Conservation (phyloP, 2,888 invertebrate genomes). For the Phragmatobia fuliginosa region DNA sequence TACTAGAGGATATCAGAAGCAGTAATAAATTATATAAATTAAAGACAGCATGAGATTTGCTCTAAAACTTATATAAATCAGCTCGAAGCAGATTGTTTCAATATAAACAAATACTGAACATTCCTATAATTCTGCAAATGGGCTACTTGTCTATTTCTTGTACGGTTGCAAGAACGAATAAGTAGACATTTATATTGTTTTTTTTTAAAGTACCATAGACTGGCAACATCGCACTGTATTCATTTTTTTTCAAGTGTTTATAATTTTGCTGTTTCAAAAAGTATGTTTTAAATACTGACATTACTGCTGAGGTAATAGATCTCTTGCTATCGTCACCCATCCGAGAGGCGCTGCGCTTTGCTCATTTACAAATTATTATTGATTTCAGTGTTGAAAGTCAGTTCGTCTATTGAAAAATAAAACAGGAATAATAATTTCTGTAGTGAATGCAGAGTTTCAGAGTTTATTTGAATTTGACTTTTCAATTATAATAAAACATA, state of each 20-base stretch:
- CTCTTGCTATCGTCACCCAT: too few species aligned
- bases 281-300: background rate
- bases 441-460: background rate
- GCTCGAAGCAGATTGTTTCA: background rate
- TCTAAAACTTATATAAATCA: background rate
- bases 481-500: background rate
- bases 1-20: background rate
- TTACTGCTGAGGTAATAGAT: background rate
- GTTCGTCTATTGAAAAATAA: background rate
- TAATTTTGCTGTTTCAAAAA: constrained; percentile 13
- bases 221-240: constrained; percentile 20
- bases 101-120: background rate
- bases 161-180: constrained; percentile 50
- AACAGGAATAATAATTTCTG: background rate
- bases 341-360: too few species aligned
- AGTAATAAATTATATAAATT: background rate
- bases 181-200: constrained; percentile 48
- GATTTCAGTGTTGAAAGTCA: too few species aligned
- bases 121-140: constrained; percentile 26
- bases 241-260: constrained; percentile 20
- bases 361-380: too few species aligned
- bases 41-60: constrained; percentile 1
- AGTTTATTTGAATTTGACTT: background rate
- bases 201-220: constrained; percentile 23
- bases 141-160: constrained; percentile 48